phyloP scores from a whole-genome alignment of 2,797 vertebrate genomes.

The Salmo trutta region DNA sequence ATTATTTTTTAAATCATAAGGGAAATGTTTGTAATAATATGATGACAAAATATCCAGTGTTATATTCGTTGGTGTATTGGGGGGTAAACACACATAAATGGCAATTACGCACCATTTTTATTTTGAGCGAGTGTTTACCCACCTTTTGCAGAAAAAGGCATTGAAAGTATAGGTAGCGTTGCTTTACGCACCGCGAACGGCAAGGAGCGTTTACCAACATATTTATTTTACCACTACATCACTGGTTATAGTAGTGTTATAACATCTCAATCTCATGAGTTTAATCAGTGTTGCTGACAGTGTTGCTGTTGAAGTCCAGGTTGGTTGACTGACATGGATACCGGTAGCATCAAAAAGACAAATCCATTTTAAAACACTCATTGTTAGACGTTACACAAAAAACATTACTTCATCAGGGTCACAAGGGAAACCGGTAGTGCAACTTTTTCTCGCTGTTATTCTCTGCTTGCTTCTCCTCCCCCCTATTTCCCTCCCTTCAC shows the following conservation, averaged over 20 bases:
- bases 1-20: background rate
- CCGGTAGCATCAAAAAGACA: background rate
- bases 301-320: background rate
- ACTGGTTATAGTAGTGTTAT: background rate
- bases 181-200: no score
- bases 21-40: background rate
- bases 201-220: background rate
- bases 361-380: background rate
- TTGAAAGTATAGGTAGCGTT: no score
- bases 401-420: background rate
- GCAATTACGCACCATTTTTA: no score
- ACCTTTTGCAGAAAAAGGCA: no score
- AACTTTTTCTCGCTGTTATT: background rate
- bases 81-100: no score
- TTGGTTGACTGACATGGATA: background rate
- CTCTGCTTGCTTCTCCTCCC: background rate
- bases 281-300: background rate
- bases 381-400: conserved; percentile 6
- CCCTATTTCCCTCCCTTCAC: background rate
- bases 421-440: conserved; percentile 36
- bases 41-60: no score
- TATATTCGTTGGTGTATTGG: no score
- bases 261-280: background rate
- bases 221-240: no score
- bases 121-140: no score